Percentiles rank a stretch among this genome's conserved stretches.
Evolutionary conservation across 2,797 vertebrate species (phyloP).

Genomic region (Hydrophis major): DNA sequence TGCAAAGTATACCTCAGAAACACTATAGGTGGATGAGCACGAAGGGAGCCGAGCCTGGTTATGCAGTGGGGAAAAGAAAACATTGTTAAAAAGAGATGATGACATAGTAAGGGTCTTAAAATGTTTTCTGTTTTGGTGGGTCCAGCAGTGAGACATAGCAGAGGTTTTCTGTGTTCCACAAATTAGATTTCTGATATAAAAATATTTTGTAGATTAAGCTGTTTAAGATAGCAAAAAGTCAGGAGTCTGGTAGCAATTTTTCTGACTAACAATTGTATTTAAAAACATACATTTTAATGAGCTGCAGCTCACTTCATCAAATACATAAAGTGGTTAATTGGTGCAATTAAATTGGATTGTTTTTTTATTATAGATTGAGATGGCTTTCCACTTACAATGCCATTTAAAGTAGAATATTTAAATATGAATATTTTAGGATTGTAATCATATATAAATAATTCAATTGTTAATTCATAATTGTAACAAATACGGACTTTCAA

Average conservation of each 20-base stretch:
- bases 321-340: not conserved
- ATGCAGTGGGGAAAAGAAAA: conserved; percentile 87
- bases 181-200: conserved; percentile 60
- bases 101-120: conserved; percentile 72
- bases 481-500: conserved; percentile 15
- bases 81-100: conserved; percentile 79
- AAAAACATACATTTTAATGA: not conserved
- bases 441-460: conserved; percentile 23
- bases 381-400: not conserved
- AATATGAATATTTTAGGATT: conserved; percentile 39
- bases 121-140: conserved; percentile 70
- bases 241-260: not conserved
- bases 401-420: conserved; percentile 19
- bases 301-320: not conserved
- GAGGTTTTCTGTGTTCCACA: conserved; percentile 62
- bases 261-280: not conserved
- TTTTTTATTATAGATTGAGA: not conserved
- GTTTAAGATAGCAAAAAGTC: conserved; percentile 60
- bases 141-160: conserved; percentile 72
- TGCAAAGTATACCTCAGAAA: conserved; percentile 99
- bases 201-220: conserved; percentile 47
- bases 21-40: conserved; percentile 99
- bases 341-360: not conserved
- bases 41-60: conserved; percentile 98
- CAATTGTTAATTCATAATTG: conserved; percentile 22